Evolutionary conservation across 1,140 invertebrate species (phyloP).

Genomic region (Drosophila sproati): DNA sequence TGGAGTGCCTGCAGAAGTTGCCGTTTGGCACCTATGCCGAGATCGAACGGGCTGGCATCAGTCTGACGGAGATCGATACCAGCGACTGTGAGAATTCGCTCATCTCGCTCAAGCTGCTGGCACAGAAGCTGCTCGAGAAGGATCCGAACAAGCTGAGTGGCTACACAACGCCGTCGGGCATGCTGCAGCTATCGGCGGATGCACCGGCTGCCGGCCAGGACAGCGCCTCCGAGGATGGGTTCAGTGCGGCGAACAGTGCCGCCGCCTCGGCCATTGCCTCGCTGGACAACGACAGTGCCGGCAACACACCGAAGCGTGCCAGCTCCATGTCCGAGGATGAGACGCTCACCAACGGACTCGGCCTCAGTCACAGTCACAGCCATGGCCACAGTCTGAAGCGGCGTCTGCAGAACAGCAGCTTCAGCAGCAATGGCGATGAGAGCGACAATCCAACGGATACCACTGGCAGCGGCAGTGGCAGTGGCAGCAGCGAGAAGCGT

Average conservation of each 20-base stretch:
- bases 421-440: constrained; percentile 79
- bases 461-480: constrained; percentile 22
- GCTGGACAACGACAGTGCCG: constrained; percentile 77
- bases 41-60: constrained; percentile 95
- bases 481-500: constrained; percentile 56
- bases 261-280: constrained; percentile 77
- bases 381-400: constrained; percentile 59
- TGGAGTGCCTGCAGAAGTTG: constrained; percentile 96
- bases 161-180: constrained; percentile 78
- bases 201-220: constrained; percentile 62
- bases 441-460: constrained; percentile 61
- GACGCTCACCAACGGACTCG: constrained; percentile 55
- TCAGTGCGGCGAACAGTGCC: constrained; percentile 72
- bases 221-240: constrained; percentile 80
- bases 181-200: constrained; percentile 55
- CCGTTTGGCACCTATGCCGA: constrained; percentile 98
- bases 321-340: constrained; percentile 82
- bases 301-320: constrained; percentile 71
- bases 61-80: constrained; percentile 96
- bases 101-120: constrained; percentile 91
- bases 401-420: constrained; percentile 71
- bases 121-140: constrained; percentile 93
- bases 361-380: constrained; percentile 40
- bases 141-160: constrained; percentile 87
- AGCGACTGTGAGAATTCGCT: constrained; percentile 97